Percentiles rank a stretch among this genome's conserved stretches.
These are phyloP conservation scores for Drosophila sp. DNA, from an alignment of 1,140 invertebrate species.

Conservation along the genomic window DNA sequence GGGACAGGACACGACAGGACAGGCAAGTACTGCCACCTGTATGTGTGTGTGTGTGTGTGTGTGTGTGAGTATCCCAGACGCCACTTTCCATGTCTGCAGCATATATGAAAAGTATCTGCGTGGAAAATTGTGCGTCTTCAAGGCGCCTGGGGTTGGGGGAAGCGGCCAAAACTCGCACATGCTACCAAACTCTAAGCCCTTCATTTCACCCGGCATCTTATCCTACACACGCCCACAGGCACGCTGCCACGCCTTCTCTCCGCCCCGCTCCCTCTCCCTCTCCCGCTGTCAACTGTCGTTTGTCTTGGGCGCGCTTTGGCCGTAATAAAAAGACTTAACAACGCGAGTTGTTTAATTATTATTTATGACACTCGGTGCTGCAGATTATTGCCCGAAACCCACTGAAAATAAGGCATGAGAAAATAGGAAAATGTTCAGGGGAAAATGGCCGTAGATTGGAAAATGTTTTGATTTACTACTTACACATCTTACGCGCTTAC, in stretches of 20 bases:
- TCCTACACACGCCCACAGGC: conserved; percentile 52
- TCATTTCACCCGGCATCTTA: conserved; percentile 56
- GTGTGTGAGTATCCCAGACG: conserved; percentile 13
- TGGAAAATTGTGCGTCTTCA: conserved; percentile 71
- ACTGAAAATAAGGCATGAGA: not conserved
- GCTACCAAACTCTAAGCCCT: conserved; percentile 72
- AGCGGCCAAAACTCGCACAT: conserved; percentile 62
- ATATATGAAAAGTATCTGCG: conserved; percentile 64
- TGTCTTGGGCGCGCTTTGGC: conserved; percentile 62
- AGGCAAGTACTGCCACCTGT: conserved; percentile 36
- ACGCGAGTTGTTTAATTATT: conserved; percentile 84
- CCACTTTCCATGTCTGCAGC: conserved; percentile 34
- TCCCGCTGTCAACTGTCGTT: conserved; percentile 64
- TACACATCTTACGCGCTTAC: too few relatives aligned
- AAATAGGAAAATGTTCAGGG: not conserved
- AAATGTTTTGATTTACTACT: conserved; percentile 66
- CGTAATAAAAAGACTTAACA: conserved; percentile 83
- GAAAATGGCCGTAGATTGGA: conserved; percentile 45
- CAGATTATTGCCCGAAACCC: conserved; percentile 73
- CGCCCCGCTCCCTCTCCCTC: conserved; percentile 1
- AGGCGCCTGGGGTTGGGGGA: not conserved
- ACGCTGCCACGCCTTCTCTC: not conserved
- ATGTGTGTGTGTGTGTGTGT: conserved; percentile 12
- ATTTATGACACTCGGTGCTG: conserved; percentile 73
- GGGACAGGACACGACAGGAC: conserved; percentile 28